Evolutionary conservation across 2,888 invertebrate genomes (phyloP), one percentile per base, ranked within the genome.

Genomic region (Leptopilina myrica): DNA sequence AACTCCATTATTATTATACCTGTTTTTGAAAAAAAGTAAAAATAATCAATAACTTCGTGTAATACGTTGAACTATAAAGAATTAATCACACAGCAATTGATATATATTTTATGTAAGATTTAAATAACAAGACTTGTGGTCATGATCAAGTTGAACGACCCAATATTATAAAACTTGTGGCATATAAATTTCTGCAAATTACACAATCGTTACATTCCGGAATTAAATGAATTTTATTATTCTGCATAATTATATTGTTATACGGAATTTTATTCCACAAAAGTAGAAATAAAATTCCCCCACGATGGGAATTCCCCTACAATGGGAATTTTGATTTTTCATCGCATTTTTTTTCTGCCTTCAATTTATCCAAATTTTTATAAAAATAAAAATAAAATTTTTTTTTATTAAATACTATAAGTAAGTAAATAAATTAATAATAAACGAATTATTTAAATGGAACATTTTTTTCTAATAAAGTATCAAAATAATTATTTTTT

Each of bases 61-160:
- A 20, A 3, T 62, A 15, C 15, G 12, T 59, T 9, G 3, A 9
- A 20, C 20, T 62, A 62, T 62, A 62, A 49, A 49, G 7, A 62
- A 20, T 62, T 20, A 62, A 20, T 62, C 62, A 62, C 20, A 20
- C 20, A 20, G 62, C 62, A 62, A 62, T 7, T 62, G 20, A 62
- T 20, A 59, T 59, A 59, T 15, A 62, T 62, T 62, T 62, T 62
- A 62, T 62, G 20, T 62, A 62, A 62, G 62, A 20, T 62, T 62
- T 62, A 65, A 65, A 33, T 65, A 67, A 67, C 46, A 46, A 11
- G 49, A 67, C 15, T 67, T 46, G 46, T 49, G 49, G 46, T 64
- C 33, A 40, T 64, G 64, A 64, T 64, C 67, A 67, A 67, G 67
- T 67, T 67, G 67, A 67, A 67, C 15, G 67, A 67, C 67, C 49